Percentiles rank a stretch among this genome's conserved stretches.
phyloP scores from a whole-genome alignment of 2,113 vertebrate species.

The Aplodontia rufa region DNA sequence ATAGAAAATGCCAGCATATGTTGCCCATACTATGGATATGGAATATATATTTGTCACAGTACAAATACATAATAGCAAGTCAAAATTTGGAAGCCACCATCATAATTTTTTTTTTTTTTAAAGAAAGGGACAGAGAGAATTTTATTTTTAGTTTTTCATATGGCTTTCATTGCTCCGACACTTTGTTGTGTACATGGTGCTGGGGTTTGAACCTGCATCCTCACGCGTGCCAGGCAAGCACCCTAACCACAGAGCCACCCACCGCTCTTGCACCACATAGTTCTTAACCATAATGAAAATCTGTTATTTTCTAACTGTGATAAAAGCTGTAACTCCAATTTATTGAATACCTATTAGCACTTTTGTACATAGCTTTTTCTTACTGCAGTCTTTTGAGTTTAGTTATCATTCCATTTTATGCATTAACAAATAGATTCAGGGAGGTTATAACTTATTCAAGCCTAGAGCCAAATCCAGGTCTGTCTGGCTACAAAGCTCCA shows the following conservation, averaged over 20 bases:
- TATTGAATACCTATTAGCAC: background rate
- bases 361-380: slow-evolving; percentile 32
- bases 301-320: background rate
- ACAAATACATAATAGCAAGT: background rate
- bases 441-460: slow-evolving; percentile 24
- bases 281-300: slow-evolving; percentile 31
- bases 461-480: background rate
- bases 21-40: background rate
- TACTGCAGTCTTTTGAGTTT: background rate
- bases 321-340: background rate
- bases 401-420: background rate
- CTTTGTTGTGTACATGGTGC: no score
- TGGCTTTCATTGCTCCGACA: no score
- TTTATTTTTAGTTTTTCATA: no score
- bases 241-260: no score
- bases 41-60: background rate
- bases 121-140: no score
- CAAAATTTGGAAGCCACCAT: background rate
- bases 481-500: slow-evolving; percentile 18
- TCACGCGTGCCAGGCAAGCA: no score
- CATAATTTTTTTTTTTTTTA: no score
- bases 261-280: no score
- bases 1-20: background rate
- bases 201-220: no score
- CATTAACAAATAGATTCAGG: slow-evolving; percentile 8